Conservation (phyloP, 2,113 vertebrate species). For the Cyprinodon tularosa region DNA sequence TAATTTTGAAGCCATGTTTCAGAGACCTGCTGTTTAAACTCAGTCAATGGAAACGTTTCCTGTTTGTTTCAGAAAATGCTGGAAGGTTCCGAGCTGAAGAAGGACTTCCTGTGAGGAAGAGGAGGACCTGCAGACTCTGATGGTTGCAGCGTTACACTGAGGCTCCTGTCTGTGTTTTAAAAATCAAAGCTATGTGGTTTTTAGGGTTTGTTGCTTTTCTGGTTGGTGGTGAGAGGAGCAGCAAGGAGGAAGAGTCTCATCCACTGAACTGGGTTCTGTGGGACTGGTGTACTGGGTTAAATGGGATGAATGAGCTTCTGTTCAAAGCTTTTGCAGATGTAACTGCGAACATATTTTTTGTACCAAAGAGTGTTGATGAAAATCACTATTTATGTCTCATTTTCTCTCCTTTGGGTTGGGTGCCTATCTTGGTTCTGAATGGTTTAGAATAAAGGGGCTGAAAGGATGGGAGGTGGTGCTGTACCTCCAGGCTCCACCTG, state of each 20-base stretch:
- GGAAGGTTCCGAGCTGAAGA: constrained; percentile 54
- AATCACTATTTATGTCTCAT: background rate
- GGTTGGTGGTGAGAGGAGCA: too few species aligned
- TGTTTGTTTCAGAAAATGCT: constrained; percentile 76
- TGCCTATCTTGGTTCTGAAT: background rate
- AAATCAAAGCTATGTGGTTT: background rate
- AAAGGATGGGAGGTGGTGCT: background rate
- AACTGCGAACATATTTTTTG: constrained; percentile 17
- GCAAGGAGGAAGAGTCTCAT: background rate
- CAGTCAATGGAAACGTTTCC: background rate
- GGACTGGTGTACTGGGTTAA: background rate
- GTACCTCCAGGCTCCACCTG: too few species aligned
- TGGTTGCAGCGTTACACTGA: background rate
- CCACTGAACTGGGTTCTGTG: constrained; percentile 22
- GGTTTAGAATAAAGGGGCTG: background rate
- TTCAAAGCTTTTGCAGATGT: constrained; percentile 21
- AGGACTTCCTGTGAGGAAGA: constrained; percentile 53
- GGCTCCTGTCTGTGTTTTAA: background rate
- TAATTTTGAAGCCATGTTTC: too few species aligned
- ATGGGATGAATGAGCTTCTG: background rate
- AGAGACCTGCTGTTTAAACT: too few species aligned
- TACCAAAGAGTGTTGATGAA: constrained; percentile 11
- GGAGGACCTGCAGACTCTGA: constrained; percentile 31
- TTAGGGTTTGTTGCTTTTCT: background rate
- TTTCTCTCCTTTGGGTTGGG: background rate